A percentile compares a stretch with the other conserved stretches of the same genome.
Evolutionary conservation across 2,888 invertebrate genomes (phyloP).

Genomic region (Blastobasis adustella): DNA sequence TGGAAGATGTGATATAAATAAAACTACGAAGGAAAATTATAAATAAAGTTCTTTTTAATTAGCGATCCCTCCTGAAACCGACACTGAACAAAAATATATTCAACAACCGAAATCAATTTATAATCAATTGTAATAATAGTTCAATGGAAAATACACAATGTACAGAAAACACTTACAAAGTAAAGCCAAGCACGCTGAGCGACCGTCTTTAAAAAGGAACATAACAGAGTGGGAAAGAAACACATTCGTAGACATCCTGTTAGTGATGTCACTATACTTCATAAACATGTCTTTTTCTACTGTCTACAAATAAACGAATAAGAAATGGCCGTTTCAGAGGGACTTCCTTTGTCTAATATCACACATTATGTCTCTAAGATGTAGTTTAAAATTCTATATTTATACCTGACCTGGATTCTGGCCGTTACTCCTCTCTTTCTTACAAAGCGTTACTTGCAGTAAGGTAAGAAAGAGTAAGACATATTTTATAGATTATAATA

Average conservation of each 20-base stretch:
- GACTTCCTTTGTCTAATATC: slow-evolving; percentile 47
- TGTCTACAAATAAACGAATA: not conserved
- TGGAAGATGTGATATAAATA: slow-evolving; percentile 25
- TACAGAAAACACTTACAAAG: no score
- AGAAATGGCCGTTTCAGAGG: slow-evolving; percentile 9
- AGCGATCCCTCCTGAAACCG: slow-evolving; percentile 41
- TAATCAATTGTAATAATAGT: no score
- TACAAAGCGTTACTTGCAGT: not conserved
- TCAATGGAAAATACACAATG: no score
- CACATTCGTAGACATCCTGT: no score
- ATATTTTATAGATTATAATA: not conserved
- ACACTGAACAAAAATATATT: slow-evolving; percentile 10
- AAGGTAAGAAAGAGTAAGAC: not conserved
- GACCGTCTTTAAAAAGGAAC: no score
- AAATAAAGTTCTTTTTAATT: slow-evolving; percentile 51
- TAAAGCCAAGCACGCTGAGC: no score
- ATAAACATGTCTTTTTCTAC: no score
- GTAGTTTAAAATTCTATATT: slow-evolving; percentile 20
- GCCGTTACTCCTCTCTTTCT: not conserved
- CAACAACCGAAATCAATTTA: slow-evolving; percentile 1
- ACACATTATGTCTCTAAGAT: slow-evolving; percentile 41
- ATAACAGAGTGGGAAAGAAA: no score
- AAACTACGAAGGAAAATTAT: slow-evolving; percentile 51
- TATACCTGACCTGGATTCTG: slow-evolving; percentile 1
- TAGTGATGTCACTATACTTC: no score